Conservation (phyloP, 2,113 vertebrate species). For the Sapajus apella region DNA sequence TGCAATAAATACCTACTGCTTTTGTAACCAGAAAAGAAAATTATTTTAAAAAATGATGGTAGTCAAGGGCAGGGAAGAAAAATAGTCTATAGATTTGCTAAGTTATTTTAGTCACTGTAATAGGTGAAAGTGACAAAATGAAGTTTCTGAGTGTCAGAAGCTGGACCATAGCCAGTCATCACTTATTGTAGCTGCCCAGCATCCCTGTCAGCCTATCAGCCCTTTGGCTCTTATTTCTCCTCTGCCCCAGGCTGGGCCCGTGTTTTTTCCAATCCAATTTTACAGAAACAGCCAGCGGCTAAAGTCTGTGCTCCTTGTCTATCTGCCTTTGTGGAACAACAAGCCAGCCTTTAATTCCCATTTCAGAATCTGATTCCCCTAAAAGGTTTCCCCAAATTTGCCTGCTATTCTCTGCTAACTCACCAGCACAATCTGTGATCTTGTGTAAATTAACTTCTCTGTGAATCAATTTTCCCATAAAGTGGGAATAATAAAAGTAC, state of each 20-base stretch:
- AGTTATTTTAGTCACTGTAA: neutral
- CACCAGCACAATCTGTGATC: neutral
- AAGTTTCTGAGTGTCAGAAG: neutral
- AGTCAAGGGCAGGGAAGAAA: neutral
- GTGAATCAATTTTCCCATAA: neutral
- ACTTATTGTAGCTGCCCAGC: neutral
- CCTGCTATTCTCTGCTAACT: neutral
- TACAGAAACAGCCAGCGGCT: neutral
- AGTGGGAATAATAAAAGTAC: neutral
- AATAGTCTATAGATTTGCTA: neutral
- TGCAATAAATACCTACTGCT: neutral
- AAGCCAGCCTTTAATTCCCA: neutral
- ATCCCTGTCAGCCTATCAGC: accelerated
- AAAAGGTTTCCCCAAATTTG: neutral
- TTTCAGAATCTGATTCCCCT: constrained; percentile 5
- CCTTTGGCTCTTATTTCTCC: neutral
- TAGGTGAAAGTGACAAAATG: neutral
- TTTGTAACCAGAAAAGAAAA: constrained; percentile 1
- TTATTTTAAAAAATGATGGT: neutral
- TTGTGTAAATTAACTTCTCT: neutral
- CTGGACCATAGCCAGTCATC: accelerated
- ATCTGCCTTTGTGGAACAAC: neutral
- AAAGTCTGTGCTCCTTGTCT: neutral
- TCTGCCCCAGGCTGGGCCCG: neutral
- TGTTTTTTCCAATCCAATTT: neutral